These are phyloP conservation scores for Drosophila bocki DNA, from an alignment of 1,140 invertebrate species.

Conservation along the genomic window DNA sequence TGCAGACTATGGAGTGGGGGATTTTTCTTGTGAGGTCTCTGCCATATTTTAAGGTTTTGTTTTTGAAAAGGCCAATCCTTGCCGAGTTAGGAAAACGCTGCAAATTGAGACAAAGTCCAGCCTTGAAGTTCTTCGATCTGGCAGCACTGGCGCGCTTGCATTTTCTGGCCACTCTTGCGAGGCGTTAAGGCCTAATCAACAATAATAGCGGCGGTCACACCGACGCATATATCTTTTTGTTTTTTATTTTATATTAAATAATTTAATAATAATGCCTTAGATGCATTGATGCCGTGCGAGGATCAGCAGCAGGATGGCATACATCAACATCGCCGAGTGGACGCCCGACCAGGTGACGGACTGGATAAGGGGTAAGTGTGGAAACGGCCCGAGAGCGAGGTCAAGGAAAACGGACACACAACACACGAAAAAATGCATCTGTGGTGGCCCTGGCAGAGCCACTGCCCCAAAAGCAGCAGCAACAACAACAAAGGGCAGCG, in stretches of 20 bases:
- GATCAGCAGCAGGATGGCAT: slow-evolving; percentile 88
- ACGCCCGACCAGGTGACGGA: slow-evolving; percentile 96
- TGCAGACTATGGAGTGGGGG: not conserved
- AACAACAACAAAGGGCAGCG: slow-evolving; percentile 21
- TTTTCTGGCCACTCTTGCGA: not conserved
- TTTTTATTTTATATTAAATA: slow-evolving; percentile 17
- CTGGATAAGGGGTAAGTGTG: slow-evolving; percentile 93
- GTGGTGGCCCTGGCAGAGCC: slow-evolving; percentile 31
- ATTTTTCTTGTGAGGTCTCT: not conserved
- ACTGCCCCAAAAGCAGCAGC: slow-evolving; percentile 43
- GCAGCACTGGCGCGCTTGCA: not conserved
- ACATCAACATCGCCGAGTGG: slow-evolving; percentile 96
- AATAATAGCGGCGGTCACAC: slow-evolving; percentile 5
- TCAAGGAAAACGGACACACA: slow-evolving; percentile 61
- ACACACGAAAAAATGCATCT: slow-evolving; percentile 68
- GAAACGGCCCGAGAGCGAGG: slow-evolving; percentile 39
- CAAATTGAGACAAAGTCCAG: too few species aligned
- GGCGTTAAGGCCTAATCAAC: not conserved
- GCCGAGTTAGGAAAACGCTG: not conserved
- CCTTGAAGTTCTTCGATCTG: not conserved
- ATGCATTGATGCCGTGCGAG: slow-evolving; percentile 31
- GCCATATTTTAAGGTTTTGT: too few species aligned
- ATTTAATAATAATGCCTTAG: slow-evolving; percentile 56
- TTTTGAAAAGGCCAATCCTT: too few species aligned
- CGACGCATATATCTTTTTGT: slow-evolving; percentile 19